These are phyloP conservation scores for Epirrhoe alternata DNA, from an alignment of 2,888 invertebrate genomes.

Conservation along the genomic window DNA sequence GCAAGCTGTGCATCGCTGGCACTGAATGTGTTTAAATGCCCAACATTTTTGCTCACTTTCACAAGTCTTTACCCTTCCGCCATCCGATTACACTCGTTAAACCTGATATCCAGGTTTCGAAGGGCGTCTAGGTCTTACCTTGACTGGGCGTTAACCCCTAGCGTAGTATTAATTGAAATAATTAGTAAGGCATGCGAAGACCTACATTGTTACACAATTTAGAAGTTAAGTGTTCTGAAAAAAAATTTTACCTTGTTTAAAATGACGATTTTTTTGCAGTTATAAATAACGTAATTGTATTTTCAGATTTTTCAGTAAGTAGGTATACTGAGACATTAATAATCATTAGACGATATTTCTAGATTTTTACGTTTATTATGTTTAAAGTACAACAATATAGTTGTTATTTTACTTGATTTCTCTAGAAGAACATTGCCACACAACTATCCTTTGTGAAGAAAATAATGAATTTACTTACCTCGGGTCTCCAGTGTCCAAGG, in stretches of 20 bases:
- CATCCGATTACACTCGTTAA: constrained; percentile 14
- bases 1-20: too few species aligned
- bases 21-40: too few species aligned
- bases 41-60: neutral
- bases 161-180: constrained; percentile 9
- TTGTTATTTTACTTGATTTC: neutral
- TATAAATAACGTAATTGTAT: neutral
- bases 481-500: constrained; percentile 69
- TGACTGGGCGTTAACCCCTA: constrained; percentile 35
- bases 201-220: neutral
- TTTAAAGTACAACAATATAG: neutral
- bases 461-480: constrained; percentile 61
- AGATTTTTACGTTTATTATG: neutral
- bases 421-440: neutral
- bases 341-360: neutral
- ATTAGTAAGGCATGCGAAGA: constrained; percentile 3
- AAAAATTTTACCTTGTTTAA: too few species aligned
- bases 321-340: too few species aligned
- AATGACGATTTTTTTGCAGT: too few species aligned
- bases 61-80: constrained; percentile 6
- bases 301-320: neutral
- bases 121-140: constrained; percentile 24
- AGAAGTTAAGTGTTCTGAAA: too few species aligned
- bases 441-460: neutral
- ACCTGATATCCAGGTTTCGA: constrained; percentile 18